These are phyloP conservation scores for Phrynocephalus forsythii DNA, from an alignment of 2,797 vertebrate genomes.

Conservation along the genomic window DNA sequence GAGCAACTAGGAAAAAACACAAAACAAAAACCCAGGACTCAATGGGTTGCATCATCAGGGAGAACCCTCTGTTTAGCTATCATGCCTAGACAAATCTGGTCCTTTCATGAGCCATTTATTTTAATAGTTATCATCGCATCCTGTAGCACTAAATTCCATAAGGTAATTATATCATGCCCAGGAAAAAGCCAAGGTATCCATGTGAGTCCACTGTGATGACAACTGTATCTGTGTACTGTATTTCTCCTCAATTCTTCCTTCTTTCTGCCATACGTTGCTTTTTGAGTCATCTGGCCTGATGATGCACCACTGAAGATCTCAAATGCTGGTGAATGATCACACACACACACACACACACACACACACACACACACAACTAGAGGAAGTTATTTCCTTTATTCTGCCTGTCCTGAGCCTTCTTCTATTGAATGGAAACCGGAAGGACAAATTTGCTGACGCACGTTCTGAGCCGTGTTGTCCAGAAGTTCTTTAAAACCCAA, in stretches of 20 bases:
- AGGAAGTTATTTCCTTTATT: neutral
- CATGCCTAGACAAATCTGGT: neutral
- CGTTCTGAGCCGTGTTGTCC: neutral
- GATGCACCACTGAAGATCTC: neutral
- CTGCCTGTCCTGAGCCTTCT: neutral
- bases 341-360: no score
- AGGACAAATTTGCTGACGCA: neutral
- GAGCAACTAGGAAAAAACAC: no score
- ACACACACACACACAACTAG: neutral
- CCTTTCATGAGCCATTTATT: neutral
- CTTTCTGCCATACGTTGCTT: neutral
- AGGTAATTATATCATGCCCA: neutral
- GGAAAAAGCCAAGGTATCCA: neutral
- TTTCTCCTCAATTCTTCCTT: no score
- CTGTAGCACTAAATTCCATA: neutral
- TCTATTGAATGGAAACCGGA: neutral
- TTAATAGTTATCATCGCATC: no score
- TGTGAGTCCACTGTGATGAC: neutral
- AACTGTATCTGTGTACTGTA: neutral
- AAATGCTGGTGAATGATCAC: no score
- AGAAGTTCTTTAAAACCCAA: neutral
- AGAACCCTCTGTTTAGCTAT: neutral
- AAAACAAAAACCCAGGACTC: no score
- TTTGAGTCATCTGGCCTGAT: neutral
- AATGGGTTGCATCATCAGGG: no score